Conservation (phyloP, 2,113 vertebrate species). For the Epinephelus cyanopodus region DNA sequence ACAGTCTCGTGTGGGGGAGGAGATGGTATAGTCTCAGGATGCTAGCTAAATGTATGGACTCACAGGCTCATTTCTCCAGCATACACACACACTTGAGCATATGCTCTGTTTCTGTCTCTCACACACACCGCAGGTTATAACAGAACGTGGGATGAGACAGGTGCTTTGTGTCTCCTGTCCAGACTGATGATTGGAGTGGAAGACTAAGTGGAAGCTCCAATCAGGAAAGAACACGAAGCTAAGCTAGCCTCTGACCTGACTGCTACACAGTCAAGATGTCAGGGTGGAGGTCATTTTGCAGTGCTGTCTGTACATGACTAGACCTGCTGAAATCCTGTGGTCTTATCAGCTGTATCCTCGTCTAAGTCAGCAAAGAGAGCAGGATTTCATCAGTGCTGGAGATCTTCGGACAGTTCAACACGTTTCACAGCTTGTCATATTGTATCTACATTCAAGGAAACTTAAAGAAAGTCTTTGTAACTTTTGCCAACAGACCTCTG, state of each 20-base stretch:
- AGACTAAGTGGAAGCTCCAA: slow-evolving; percentile 24
- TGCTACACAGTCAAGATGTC: background rate
- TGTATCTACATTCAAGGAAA: slow-evolving; percentile 7
- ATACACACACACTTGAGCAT: background rate
- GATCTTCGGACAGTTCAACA: slow-evolving; percentile 9
- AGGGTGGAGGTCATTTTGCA: slow-evolving; percentile 12
- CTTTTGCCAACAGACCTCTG: background rate
- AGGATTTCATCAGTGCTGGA: background rate
- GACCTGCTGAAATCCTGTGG: background rate
- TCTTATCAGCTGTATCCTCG: slow-evolving; percentile 1
- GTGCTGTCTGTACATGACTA: background rate
- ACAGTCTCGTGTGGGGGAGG: slow-evolving; percentile 9
- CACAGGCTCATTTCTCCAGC: slow-evolving; percentile 2
- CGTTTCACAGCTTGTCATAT: background rate
- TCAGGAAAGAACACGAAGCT: slow-evolving; percentile 20
- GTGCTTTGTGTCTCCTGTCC: slow-evolving; percentile 2
- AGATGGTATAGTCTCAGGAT: slow-evolving; percentile 45
- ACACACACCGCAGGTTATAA: slow-evolving; percentile 5
- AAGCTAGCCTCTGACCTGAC: background rate
- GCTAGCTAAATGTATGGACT: slow-evolving; percentile 22
- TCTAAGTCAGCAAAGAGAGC: slow-evolving; percentile 1
- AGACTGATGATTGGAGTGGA: slow-evolving; percentile 31
- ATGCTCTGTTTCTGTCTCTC: background rate
- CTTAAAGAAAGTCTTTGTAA: background rate
- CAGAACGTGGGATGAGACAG: background rate